Base-by-base conservation (phyloP, 2,113 vertebrate genomes). In the Proterorhinus semilunaris region DNA sequence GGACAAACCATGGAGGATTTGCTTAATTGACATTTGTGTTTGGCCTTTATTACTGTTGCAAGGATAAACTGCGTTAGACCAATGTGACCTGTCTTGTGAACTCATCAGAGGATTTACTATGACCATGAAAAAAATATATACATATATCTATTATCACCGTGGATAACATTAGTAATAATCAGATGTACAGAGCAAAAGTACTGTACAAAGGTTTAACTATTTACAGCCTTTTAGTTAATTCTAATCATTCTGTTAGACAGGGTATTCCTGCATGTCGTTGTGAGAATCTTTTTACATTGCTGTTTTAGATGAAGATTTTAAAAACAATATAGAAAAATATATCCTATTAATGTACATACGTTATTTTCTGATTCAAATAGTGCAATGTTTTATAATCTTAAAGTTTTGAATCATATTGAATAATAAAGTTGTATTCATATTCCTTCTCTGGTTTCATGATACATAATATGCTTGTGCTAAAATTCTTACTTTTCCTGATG, bases 291-390 rank as follows among this genome's bases (percentile, higher is more conserved):
- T 36, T 36, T 36, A 36, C 27, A 36, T 36, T 36, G 27, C 4
- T 36, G 3, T 36, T 36, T 36, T 36, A 3, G 27, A 36, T 36
- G 2, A 36, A 36, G 27, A 36, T 36, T 36, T 36, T 21, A 5
- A 36, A 36, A 36, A 36, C 27, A 36, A 36, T 36, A 36, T 3
- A 36, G 27, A 4, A 36, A 36, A 12, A 2, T 9, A 51, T 75
- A 54, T 66, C 65, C 46, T 68, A 5, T 55, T 46, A 15, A 10
- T 80, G 67, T 83, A 69, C 83, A 83, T 78, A 86, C 83, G 79
- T 6, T 7, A 15, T 43, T 54, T 62, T 58, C 6, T 74, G 13
- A 58, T n/a, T 59, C 11, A n/a, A 36, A 36, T 36, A 36, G 12
- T 15, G 16, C 66, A 49, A 55, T 27, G 53, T 16, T 11, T 11